These are phyloP conservation scores for Pteronotus mesoamericanus DNA, from an alignment of 2,797 vertebrate species.

Conservation along the genomic window DNA sequence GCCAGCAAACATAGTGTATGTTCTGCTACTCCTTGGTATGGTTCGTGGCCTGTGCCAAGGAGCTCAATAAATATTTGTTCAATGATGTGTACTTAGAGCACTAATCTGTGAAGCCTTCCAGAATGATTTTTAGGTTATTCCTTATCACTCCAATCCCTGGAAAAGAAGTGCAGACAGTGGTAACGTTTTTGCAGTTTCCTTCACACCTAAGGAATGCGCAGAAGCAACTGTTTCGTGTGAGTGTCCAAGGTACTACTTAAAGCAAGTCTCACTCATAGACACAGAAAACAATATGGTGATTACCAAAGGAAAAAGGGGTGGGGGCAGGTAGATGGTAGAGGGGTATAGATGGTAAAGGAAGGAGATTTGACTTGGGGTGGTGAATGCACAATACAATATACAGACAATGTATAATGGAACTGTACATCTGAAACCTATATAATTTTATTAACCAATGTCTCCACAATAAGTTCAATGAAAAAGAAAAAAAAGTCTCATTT, in stretches of 20 bases:
- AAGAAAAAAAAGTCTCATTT: not conserved
- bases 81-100: not conserved
- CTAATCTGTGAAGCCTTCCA: not conserved
- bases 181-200: not conserved
- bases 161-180: not conserved
- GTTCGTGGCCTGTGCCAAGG: not conserved
- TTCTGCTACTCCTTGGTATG: not conserved
- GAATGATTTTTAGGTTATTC: not conserved
- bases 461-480: too few species aligned
- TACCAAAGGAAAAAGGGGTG: too few species aligned
- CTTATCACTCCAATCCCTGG: not conserved
- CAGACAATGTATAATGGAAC: too few species aligned
- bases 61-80: not conserved
- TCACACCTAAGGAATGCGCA: not conserved
- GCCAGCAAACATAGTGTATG: not conserved
- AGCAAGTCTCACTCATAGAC: not conserved
- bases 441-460: too few species aligned
- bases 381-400: too few species aligned
- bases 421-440: too few species aligned
- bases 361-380: too few species aligned
- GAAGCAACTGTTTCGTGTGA: not conserved
- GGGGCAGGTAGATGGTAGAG: too few species aligned
- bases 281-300: too few species aligned
- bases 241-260: not conserved
- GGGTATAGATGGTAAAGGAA: too few species aligned